Conservation (phyloP, 2,888 invertebrate species). For the Altica lythri region DNA sequence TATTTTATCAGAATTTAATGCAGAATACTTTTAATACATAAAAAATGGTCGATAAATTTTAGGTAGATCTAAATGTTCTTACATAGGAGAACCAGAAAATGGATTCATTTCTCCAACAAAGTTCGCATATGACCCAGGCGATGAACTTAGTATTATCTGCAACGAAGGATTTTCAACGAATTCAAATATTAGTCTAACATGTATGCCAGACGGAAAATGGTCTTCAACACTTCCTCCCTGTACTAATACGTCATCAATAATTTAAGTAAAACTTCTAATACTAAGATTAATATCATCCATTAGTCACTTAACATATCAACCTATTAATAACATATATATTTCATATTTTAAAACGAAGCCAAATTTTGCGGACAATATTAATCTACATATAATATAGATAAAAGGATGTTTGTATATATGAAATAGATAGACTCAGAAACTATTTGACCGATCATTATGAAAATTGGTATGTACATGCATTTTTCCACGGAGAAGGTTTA, state of each 20-base stretch:
- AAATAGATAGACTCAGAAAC: no score
- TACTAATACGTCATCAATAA: constrained; percentile 55
- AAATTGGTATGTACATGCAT: no score
- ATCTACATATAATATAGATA: no score
- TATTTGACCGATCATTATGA: no score
- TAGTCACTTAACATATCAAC: constrained; percentile 1
- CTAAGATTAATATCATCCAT: neutral
- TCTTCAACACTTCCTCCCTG: constrained; percentile 70
- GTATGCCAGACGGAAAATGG: constrained; percentile 71
- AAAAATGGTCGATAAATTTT: no score
- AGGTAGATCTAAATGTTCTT: constrained; percentile 76
- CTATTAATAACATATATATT: neutral
- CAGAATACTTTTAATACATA: no score
- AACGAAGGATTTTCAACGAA: constrained; percentile 66
- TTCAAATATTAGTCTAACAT: constrained; percentile 61
- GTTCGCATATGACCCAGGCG: constrained; percentile 75
- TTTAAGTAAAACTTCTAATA: constrained; percentile 3
- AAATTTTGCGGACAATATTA: constrained; percentile 3
- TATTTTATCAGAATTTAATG: no score
- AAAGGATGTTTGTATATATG: no score
- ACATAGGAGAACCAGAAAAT: constrained; percentile 73
- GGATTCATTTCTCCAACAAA: constrained; percentile 72
- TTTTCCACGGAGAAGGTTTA: no score
- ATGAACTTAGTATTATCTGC: constrained; percentile 71
- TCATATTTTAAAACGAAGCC: neutral